phyloP scores from a whole-genome alignment of 2,888 invertebrate genomes.

The Ormyrus nitidulus region DNA sequence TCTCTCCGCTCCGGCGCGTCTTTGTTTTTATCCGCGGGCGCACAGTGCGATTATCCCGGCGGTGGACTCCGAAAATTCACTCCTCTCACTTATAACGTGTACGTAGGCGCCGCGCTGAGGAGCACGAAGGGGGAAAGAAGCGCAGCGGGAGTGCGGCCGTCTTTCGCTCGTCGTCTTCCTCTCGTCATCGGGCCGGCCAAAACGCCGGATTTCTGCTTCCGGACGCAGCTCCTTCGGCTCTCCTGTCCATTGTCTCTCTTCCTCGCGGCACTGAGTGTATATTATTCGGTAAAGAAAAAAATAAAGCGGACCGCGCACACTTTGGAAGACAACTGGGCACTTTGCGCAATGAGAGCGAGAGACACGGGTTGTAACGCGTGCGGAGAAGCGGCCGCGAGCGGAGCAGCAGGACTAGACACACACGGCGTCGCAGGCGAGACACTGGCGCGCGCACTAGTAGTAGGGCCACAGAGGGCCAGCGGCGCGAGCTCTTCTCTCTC shows the following conservation, averaged over 20 bases:
- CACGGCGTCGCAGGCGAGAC: constrained; percentile 37
- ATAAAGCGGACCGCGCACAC: too few relatives aligned
- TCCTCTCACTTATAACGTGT: too few relatives aligned
- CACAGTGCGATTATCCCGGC: not conserved
- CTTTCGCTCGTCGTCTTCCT: not conserved
- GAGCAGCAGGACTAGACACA: not conserved
- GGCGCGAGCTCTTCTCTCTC: constrained; percentile 3
- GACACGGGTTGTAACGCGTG: too few relatives aligned
- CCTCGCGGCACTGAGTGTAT: not conserved
- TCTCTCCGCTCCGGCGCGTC: not conserved
- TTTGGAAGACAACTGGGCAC: too few relatives aligned
- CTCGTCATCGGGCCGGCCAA: constrained; percentile 53
- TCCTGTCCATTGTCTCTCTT: constrained; percentile 42
- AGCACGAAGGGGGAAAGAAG: too few relatives aligned
- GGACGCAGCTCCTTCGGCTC: constrained; percentile 29
- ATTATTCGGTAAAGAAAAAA: not conserved
- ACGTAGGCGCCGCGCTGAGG: too few relatives aligned
- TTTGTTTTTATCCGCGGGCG: not conserved
- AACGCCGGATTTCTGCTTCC: constrained; percentile 43
- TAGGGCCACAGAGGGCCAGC: constrained; percentile 6
- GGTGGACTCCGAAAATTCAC: too few relatives aligned
- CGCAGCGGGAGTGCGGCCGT: too few relatives aligned
- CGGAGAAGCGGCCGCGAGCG: not conserved
- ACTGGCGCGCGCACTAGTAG: constrained; percentile 45
- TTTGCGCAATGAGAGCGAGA: too few relatives aligned